Conservation (phyloP, 2,888 invertebrate species). For the Fragum sueziense region DNA sequence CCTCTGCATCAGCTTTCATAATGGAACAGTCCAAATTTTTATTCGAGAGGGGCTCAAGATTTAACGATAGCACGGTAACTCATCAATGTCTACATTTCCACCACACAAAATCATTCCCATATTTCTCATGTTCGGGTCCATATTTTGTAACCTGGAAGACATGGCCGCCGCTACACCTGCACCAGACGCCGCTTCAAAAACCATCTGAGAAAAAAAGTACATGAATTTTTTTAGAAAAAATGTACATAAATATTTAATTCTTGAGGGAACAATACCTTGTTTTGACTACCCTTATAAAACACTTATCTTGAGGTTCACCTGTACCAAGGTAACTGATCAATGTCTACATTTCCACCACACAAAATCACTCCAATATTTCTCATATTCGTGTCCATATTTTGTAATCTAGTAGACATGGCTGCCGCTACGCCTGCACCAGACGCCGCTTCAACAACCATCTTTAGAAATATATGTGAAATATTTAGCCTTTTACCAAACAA, state of each 20-base stretch:
- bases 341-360: constrained; percentile 83
- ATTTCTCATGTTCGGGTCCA: constrained; percentile 74
- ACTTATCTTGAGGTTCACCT: too few relatives aligned
- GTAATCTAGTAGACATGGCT: constrained; percentile 76
- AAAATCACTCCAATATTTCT: constrained; percentile 81
- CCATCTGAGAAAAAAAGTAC: constrained; percentile 79
- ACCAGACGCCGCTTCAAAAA: constrained; percentile 82
- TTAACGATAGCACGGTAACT: constrained; percentile 76
- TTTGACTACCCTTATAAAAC: too few relatives aligned
- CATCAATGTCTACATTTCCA: constrained; percentile 81
- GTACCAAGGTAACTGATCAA: constrained; percentile 76
- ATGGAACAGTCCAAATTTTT: too few relatives aligned
- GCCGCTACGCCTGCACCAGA: constrained; percentile 82
- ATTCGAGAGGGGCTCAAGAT: too few relatives aligned
- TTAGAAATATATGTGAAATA: too few relatives aligned
- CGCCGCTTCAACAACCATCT: constrained; percentile 82
- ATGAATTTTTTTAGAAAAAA: too few relatives aligned
- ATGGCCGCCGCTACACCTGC: constrained; percentile 81
- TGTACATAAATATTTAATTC: too few relatives aligned
- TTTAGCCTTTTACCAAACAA: not conserved
- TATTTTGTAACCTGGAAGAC: constrained; percentile 71
- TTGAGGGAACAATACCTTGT: too few relatives aligned
- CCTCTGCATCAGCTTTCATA: too few relatives aligned
- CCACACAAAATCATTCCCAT: constrained; percentile 82
- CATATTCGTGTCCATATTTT: constrained; percentile 71